phyloP scores from a whole-genome alignment of 2,888 invertebrate genomes.

The Scrobipalpa atriplicella region DNA sequence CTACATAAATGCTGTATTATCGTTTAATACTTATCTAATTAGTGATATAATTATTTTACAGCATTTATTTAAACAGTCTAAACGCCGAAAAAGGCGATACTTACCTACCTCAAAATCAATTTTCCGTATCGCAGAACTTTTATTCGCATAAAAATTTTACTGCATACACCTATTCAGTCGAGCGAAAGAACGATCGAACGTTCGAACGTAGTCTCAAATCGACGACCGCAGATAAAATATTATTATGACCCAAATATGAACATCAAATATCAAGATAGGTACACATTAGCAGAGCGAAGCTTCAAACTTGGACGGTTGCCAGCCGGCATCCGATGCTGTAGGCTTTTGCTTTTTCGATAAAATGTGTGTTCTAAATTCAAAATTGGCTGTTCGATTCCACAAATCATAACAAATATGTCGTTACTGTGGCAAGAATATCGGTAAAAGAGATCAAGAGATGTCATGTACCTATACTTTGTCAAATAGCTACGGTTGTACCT shows the following conservation, averaged over 20 bases:
- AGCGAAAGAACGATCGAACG: conserved; percentile 39
- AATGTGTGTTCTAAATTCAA: conserved; percentile 49
- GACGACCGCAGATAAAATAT: conserved; percentile 55
- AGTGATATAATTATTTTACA: too few species aligned
- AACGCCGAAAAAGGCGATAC: too few species aligned
- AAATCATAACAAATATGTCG: not conserved
- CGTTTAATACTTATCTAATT: too few species aligned
- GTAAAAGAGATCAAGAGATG: not conserved
- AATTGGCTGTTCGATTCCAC: conserved; percentile 29
- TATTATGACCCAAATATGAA: conserved; percentile 63
- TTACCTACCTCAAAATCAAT: too few species aligned
- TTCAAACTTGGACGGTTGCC: conserved; percentile 56
- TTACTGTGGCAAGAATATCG: not conserved
- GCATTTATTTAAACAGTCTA: too few species aligned
- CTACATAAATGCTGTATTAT: too few species aligned
- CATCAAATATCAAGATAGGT: conserved; percentile 50
- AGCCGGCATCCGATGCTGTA: conserved; percentile 41
- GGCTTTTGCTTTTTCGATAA: conserved; percentile 57
- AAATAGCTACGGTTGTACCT: not conserved
- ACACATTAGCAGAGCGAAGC: conserved; percentile 45
- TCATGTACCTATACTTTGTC: not conserved
- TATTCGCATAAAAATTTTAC: conserved; percentile 27
- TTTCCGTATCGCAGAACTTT: too few species aligned
- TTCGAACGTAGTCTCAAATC: conserved; percentile 43
- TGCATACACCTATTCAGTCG: conserved; percentile 21